phyloP scores from a whole-genome alignment of 2,113 vertebrate genomes.

The Irena cyanogastra region DNA sequence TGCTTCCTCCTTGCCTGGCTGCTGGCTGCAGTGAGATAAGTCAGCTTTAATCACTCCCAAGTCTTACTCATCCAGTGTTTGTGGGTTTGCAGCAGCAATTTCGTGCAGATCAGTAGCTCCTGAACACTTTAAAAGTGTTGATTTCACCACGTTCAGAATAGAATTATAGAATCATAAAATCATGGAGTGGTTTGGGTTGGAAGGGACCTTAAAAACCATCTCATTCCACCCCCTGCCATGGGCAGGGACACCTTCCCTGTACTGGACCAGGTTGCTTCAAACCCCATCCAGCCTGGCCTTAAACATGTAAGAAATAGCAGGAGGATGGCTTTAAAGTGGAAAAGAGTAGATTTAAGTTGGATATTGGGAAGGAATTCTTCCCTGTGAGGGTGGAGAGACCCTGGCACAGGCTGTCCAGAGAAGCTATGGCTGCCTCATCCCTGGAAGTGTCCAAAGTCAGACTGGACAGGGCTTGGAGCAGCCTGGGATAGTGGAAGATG shows the following conservation, averaged over 20 bases:
- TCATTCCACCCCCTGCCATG: neutral
- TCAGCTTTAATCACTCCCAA: neutral
- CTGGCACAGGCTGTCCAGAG: neutral
- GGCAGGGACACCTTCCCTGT: neutral
- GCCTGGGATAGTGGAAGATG: fast-evolving
- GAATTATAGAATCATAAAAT: neutral
- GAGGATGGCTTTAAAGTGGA: neutral
- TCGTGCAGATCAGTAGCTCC: neutral
- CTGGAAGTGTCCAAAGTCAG: neutral
- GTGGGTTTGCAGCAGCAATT: neutral
- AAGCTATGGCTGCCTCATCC: neutral
- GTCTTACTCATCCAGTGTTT: neutral
- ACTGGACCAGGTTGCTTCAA: neutral
- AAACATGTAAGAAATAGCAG: neutral
- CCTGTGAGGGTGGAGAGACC: fast-evolving
- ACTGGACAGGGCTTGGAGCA: neutral
- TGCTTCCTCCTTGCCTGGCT: neutral
- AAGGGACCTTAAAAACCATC: neutral
- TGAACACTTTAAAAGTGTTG: neutral
- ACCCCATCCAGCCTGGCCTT: neutral
- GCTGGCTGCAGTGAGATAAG: neutral
- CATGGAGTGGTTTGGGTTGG: neutral
- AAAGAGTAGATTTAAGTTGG: neutral
- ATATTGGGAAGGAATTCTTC: neutral
- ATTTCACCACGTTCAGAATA: neutral